These are phyloP conservation scores for Eurytoma adleriae DNA, from an alignment of 2,888 invertebrate species.

Conservation along the genomic window DNA sequence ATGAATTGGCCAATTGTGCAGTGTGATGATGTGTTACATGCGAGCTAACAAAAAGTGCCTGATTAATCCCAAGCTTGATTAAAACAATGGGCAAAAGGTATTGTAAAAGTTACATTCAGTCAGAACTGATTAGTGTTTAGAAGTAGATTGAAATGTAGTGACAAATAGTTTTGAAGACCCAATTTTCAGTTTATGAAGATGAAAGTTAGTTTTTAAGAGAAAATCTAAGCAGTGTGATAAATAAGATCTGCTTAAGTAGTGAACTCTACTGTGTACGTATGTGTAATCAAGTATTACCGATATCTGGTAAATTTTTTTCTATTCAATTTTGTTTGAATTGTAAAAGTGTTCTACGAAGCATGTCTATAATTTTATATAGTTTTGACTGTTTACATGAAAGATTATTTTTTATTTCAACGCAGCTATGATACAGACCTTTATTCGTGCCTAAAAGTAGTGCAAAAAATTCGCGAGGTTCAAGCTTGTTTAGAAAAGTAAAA, in stretches of 20 bases:
- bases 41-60: slow-evolving; percentile 48
- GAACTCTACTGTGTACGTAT: neutral
- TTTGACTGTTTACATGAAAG: too few species aligned
- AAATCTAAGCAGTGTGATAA: neutral
- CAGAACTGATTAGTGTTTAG: slow-evolving; percentile 7
- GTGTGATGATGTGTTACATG: slow-evolving; percentile 29
- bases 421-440: too few species aligned
- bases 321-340: too few species aligned
- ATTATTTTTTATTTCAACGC: too few species aligned
- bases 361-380: too few species aligned
- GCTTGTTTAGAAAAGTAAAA: too few species aligned
- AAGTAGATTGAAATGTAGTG: neutral
- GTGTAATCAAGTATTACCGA: too few species aligned
- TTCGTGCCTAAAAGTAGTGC: too few species aligned
- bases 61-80: slow-evolving; percentile 49
- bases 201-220: neutral
- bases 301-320: too few species aligned
- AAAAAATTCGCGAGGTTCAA: too few species aligned
- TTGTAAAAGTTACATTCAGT: slow-evolving; percentile 19
- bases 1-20: slow-evolving; percentile 23
- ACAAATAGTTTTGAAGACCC: neutral
- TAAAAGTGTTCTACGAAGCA: too few species aligned
- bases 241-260: slow-evolving; percentile 5
- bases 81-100: slow-evolving; percentile 25
- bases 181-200: neutral